A percentile compares a stretch with the other conserved stretches of the same genome.
Conservation (phyloP, 2,888 invertebrate genomes). For the Eueremaeus valkanovi region DNA sequence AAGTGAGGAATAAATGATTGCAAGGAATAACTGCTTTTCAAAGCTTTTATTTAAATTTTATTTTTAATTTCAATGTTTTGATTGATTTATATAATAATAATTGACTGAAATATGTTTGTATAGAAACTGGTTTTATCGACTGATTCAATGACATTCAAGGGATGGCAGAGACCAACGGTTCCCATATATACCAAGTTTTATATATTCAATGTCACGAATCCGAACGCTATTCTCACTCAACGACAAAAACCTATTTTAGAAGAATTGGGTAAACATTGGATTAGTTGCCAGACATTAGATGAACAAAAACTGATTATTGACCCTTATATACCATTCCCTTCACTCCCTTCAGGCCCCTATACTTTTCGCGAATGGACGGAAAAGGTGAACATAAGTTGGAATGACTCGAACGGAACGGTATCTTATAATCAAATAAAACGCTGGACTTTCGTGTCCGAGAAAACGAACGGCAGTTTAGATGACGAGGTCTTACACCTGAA, state of each 20-base stretch:
- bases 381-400: constrained; percentile 46
- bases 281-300: too few species aligned
- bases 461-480: constrained; percentile 45
- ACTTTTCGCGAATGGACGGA: constrained; percentile 43
- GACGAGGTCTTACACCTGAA: constrained; percentile 46
- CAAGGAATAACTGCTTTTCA: too few species aligned
- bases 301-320: too few species aligned
- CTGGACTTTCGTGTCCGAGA: constrained; percentile 45
- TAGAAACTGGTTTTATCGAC: constrained; percentile 43
- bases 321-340: too few species aligned
- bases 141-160: constrained; percentile 41
- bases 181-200: constrained; percentile 46
- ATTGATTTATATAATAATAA: not conserved
- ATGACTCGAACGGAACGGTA: constrained; percentile 44
- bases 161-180: constrained; percentile 44
- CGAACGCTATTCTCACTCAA: constrained; percentile 38
- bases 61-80: too few species aligned
- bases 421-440: constrained; percentile 43
- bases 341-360: constrained; percentile 44
- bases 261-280: constrained; percentile 39
- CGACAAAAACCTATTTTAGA: constrained; percentile 42
- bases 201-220: constrained; percentile 46
- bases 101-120: constrained; percentile 30
- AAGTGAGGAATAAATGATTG: too few species aligned
- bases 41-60: too few species aligned